A percentile compares a stretch with the other conserved stretches of the same genome.
Evolutionary conservation across 35 echinoderm and acorn worm genomes (phyloP).

Genomic region (Apostichopus californicus): DNA sequence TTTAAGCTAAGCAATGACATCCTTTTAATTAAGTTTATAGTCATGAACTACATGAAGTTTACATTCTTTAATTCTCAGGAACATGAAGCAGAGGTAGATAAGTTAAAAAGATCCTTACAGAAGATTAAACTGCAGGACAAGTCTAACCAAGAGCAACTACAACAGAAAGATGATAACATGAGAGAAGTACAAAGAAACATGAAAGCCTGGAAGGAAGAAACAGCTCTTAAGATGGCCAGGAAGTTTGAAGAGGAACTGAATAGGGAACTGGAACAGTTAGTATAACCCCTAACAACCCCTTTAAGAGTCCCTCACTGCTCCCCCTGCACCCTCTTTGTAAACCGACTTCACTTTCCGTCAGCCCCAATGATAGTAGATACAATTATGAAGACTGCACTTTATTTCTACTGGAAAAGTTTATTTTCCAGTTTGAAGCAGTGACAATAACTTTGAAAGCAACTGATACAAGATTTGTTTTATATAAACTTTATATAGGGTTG

Average conservation of each 20-base stretch:
- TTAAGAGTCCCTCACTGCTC: too few species aligned
- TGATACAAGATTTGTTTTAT: too few species aligned
- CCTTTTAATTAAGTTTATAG: too few species aligned
- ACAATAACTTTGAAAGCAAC: too few species aligned
- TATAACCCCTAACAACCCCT: background rate
- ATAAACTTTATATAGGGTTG: too few species aligned
- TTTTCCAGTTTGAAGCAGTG: too few species aligned
- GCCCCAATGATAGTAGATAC: too few species aligned
- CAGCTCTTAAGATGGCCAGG: conserved; percentile 93
- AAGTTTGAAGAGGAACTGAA: conserved; percentile 99
- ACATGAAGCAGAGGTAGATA: conserved; percentile 62
- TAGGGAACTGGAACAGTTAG: conserved; percentile 87
- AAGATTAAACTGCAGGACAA: conserved; percentile 66
- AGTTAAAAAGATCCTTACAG: conserved; percentile 59
- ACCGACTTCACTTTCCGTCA: too few species aligned
- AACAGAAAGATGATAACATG: conserved; percentile 81
- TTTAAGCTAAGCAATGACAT: too few species aligned
- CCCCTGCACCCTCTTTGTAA: background rate
- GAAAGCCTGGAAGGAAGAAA: conserved; percentile 94
- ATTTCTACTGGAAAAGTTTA: background rate
- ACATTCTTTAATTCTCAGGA: conserved; percentile 33
- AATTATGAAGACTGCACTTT: too few species aligned
- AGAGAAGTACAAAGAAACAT: conserved; percentile 78
- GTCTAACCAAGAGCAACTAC: conserved; percentile 59
- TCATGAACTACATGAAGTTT: too few species aligned